phyloP scores from a whole-genome alignment of 2,888 invertebrate genomes.

The Cephonodes hylas region DNA sequence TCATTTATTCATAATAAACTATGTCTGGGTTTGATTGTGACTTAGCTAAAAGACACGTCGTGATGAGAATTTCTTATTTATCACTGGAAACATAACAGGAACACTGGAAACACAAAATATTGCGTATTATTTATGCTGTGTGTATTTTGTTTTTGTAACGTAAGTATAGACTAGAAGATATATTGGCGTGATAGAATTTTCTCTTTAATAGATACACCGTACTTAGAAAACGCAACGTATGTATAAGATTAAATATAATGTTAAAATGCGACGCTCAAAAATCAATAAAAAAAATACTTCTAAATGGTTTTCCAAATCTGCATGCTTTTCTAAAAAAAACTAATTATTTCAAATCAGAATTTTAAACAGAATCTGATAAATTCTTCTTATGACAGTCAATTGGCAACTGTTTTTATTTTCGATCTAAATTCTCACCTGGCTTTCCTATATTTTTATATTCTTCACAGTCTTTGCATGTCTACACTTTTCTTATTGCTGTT shows the following conservation, averaged over 20 bases:
- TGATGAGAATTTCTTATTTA: background rate
- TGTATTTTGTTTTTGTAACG: background rate
- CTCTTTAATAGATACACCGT: background rate
- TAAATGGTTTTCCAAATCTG: background rate
- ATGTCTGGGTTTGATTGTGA: background rate
- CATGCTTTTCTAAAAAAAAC: background rate
- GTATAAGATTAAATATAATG: background rate
- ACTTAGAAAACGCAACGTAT: background rate
- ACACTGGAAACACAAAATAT: background rate
- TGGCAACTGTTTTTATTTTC: background rate
- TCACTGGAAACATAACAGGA: background rate
- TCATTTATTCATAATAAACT: background rate
- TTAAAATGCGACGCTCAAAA: background rate
- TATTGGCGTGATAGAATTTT: background rate
- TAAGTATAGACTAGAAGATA: background rate
- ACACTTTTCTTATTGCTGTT: conserved; percentile 1
- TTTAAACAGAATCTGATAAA: background rate
- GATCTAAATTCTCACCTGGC: background rate
- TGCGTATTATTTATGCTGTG: background rate
- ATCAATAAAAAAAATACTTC: background rate
- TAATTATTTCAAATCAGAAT: background rate
- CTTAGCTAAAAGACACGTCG: background rate
- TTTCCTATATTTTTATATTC: background rate
- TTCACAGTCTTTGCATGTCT: conserved; percentile 13
- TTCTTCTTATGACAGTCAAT: background rate